These are phyloP conservation scores for Alouatta palliata DNA, from an alignment of 2,113 vertebrate species.

Conservation along the genomic window DNA sequence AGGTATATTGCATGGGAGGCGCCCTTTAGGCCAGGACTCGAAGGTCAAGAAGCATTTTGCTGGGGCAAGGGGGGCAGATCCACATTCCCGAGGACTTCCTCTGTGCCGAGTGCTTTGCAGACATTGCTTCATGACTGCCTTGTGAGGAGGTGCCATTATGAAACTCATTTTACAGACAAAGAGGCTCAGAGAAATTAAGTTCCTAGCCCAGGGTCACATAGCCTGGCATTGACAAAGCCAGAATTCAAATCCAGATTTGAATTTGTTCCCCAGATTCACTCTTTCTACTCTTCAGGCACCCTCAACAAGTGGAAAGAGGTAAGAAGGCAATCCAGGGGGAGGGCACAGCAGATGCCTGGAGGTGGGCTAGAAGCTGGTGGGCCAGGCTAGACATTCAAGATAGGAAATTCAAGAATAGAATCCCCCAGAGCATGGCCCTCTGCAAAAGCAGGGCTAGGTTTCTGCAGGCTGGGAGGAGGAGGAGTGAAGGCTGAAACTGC, in stretches of 20 bases:
- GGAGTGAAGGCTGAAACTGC: slow-evolving; percentile 17
- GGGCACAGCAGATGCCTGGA: not conserved
- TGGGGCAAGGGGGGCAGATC: not conserved
- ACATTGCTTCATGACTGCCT: not conserved
- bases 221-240: not conserved
- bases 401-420: slow-evolving; percentile 2
- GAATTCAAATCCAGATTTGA: not conserved
- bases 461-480: not conserved
- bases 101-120: fast-evolving
- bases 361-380: not conserved
- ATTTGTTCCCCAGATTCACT: too few relatives aligned
- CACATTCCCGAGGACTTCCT: not conserved
- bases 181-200: not conserved
- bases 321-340: not conserved
- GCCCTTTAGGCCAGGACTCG: not conserved
- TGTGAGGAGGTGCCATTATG: not conserved
- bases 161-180: not conserved
- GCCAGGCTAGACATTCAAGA: not conserved
- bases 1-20: not conserved
- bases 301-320: not conserved
- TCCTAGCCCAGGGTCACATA: not conserved
- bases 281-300: not conserved
- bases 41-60: not conserved
- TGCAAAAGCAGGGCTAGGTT: not conserved
- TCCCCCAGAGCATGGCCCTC: not conserved